Percentiles rank a stretch among this genome's conserved stretches.
phyloP scores from a whole-genome alignment of 1,140 invertebrate species.

The Diachasma alloeum region DNA sequence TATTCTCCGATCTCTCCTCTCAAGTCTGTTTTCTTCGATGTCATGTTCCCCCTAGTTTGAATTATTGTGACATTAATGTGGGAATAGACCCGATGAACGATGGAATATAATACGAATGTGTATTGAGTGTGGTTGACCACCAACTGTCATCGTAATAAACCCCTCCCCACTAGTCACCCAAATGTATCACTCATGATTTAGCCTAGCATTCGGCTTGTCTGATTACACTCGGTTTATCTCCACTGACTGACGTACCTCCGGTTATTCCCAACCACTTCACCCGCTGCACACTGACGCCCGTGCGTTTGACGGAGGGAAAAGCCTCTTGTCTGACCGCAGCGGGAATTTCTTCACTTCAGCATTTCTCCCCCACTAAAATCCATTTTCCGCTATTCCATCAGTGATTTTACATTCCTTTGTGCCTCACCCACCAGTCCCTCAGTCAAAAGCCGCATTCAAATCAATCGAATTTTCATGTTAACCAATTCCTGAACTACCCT shows the following conservation, averaged over 20 bases:
- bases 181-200: slow-evolving; percentile 6
- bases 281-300: not conserved
- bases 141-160: not conserved
- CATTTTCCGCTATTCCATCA: slow-evolving; percentile 4
- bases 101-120: not conserved
- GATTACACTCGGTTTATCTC: not conserved
- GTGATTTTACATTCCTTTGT: not conserved
- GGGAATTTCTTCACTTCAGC: not conserved
- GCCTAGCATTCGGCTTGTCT: not conserved
- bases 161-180: not conserved
- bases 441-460: not conserved
- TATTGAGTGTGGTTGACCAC: not conserved
- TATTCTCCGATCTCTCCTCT: too few relatives aligned
- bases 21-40: too few relatives aligned
- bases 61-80: not conserved
- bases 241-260: not conserved
- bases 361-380: not conserved
- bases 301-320: not conserved
- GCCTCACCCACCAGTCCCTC: not conserved
- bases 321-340: not conserved
- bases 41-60: not conserved
- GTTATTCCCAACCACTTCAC: not conserved
- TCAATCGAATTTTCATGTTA: not conserved
- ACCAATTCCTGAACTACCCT: not conserved
- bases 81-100: not conserved